Conservation (phyloP, 2,888 invertebrate species). For the Coenonympha glycerion region DNA sequence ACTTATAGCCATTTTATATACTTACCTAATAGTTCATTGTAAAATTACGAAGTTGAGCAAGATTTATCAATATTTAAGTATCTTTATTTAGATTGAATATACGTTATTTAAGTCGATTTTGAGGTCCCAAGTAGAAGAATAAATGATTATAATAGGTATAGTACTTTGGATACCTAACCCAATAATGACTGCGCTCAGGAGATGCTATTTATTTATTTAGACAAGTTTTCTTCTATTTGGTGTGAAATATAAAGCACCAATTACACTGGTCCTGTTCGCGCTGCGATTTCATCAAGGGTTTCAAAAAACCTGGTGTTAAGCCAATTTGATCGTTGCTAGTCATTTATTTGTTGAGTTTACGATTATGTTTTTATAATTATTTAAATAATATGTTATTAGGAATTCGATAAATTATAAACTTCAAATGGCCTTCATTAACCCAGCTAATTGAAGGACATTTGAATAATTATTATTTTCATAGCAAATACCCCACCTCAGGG, state of each 20-base stretch:
- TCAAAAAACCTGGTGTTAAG: too few species aligned
- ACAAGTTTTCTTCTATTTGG: too few species aligned
- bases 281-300: too few species aligned
- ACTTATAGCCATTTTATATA: conserved; percentile 18
- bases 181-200: too few species aligned
- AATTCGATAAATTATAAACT: conserved; percentile 19
- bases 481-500: conserved; percentile 20
- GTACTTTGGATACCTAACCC: too few species aligned
- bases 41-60: conserved; percentile 43
- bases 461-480: conserved; percentile 36
- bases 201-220: background rate
- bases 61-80: conserved; percentile 31
- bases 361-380: conserved; percentile 22
- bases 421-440: conserved; percentile 63
- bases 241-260: background rate
- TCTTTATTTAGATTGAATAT: background rate
- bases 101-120: background rate
- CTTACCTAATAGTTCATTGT: conserved; percentile 31
- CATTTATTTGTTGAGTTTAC: background rate
- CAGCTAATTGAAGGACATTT: conserved; percentile 67
- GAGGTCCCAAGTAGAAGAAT: background rate
- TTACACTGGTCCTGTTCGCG: background rate
- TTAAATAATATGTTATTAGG: conserved; percentile 5
- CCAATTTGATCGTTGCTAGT: background rate
- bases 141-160: too few species aligned